Percentiles rank a stretch among this genome's conserved stretches.
Evolutionary conservation across 1,140 invertebrate genomes (phyloP).

Genomic region (Calephelis virginiensis): DNA sequence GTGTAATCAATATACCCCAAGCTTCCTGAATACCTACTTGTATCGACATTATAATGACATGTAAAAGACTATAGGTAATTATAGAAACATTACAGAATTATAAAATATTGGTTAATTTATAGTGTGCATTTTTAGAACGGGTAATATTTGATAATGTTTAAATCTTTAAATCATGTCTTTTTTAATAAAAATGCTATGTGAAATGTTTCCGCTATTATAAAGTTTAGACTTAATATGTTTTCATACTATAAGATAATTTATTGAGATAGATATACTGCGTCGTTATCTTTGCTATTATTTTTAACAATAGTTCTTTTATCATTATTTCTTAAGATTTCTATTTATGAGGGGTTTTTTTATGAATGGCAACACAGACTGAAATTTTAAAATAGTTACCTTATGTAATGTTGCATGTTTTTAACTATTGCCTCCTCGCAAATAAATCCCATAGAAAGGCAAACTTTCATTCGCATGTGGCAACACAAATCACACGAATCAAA

Average conservation of each 20-base stretch:
- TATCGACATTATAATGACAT: not conserved
- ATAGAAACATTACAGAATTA: constrained; percentile 13
- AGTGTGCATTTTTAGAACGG: constrained; percentile 21
- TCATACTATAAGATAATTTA: constrained; percentile 18
- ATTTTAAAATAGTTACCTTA: not conserved
- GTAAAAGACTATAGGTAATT: constrained; percentile 7
- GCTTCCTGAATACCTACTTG: not conserved
- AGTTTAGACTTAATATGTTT: constrained; percentile 7
- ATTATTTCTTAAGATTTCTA: not conserved
- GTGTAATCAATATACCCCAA: not conserved
- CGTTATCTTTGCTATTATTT: constrained; percentile 1
- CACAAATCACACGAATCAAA: too few species aligned
- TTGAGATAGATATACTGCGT: constrained; percentile 7
- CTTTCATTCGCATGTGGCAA: too few species aligned
- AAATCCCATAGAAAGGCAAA: not conserved
- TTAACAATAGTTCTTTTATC: not conserved
- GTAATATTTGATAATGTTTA: constrained; percentile 19
- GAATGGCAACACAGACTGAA: not conserved
- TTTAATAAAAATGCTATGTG: constrained; percentile 13
- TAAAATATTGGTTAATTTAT: constrained; percentile 17
- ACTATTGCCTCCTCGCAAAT: not conserved
- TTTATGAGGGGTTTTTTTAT: not conserved
- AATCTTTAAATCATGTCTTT: constrained; percentile 17
- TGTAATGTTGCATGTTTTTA: not conserved
- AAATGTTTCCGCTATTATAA: constrained; percentile 10